phyloP scores from a whole-genome alignment of 2,888 invertebrate species.

The Notodonta ziczac region DNA sequence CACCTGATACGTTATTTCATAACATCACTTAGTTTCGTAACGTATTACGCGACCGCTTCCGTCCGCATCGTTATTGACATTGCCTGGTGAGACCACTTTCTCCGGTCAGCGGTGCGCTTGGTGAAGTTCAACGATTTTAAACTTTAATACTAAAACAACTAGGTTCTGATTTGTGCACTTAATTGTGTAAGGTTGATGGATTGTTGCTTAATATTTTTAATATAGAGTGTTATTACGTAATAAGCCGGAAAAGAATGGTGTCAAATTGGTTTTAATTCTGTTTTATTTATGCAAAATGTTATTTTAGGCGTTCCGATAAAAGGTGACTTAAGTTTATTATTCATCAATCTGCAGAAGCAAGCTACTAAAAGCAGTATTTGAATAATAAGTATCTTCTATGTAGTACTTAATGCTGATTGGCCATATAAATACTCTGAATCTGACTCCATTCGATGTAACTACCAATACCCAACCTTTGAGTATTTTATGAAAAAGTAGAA shows the following conservation, averaged over 20 bases:
- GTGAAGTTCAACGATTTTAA: conserved; percentile 19
- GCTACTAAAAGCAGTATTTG: no score
- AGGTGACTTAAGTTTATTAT: no score
- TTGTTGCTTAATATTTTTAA: conserved; percentile 13
- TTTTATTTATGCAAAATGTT: not conserved
- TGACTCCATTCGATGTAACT: no score
- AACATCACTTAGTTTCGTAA: conserved; percentile 40
- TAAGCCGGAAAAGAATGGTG: conserved; percentile 26
- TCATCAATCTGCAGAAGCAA: no score
- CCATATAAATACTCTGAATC: no score
- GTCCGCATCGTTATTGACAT: conserved; percentile 48
- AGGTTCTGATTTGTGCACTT: conserved; percentile 4
- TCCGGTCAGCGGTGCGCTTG: conserved; percentile 25
- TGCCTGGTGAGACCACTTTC: conserved; percentile 50
- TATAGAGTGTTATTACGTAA: conserved; percentile 22
- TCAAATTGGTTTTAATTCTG: conserved; percentile 4
- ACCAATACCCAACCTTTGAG: no score
- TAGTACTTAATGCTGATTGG: not conserved
- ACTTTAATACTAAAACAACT: not conserved
- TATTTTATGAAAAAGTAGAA: no score
- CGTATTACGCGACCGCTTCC: conserved; percentile 48
- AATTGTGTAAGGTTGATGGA: conserved; percentile 26
- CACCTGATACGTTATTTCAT: conserved; percentile 2
- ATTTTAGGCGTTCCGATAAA: not conserved
- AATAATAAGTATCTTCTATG: no score